These are phyloP conservation scores for Erebia ligea DNA, from an alignment of 2,888 invertebrate genomes.

Conservation along the genomic window DNA sequence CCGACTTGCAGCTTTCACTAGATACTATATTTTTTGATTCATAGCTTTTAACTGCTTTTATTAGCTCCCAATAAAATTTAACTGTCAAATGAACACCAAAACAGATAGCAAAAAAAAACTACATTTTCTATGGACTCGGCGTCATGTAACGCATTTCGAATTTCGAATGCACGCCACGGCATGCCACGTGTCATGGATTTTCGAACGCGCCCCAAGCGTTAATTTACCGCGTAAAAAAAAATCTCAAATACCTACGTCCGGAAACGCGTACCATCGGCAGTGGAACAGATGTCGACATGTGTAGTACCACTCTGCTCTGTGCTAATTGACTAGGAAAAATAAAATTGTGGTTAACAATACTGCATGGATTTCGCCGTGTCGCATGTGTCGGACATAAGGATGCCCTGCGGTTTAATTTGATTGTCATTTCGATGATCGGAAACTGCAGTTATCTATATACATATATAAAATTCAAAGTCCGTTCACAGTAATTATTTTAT, in stretches of 20 bases:
- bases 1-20: neutral
- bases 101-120: slow-evolving; percentile 12
- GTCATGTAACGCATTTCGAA: slow-evolving; percentile 22
- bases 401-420: slow-evolving; percentile 3
- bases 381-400: slow-evolving; percentile 16
- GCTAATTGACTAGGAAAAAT: slow-evolving; percentile 77
- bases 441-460: neutral
- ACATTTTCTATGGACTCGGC: slow-evolving; percentile 16
- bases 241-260: slow-evolving; percentile 61
- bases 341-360: slow-evolving; percentile 49
- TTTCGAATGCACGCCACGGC: slow-evolving; percentile 50
- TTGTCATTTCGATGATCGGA: neutral
- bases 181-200: slow-evolving; percentile 54
- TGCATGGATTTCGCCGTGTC: slow-evolving; percentile 17
- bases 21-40: neutral
- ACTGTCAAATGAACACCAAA: neutral
- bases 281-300: slow-evolving; percentile 81
- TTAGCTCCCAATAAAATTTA: neutral
- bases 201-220: slow-evolving; percentile 61
- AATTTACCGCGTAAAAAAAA: slow-evolving; percentile 68
- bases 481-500: too few relatives aligned
- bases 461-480: neutral
- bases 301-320: slow-evolving; percentile 58
- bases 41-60: neutral
- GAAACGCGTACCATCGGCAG: slow-evolving; percentile 74